These are phyloP conservation scores for Galago senegalensis DNA, from an alignment of 2,797 vertebrate species.

Conservation along the genomic window DNA sequence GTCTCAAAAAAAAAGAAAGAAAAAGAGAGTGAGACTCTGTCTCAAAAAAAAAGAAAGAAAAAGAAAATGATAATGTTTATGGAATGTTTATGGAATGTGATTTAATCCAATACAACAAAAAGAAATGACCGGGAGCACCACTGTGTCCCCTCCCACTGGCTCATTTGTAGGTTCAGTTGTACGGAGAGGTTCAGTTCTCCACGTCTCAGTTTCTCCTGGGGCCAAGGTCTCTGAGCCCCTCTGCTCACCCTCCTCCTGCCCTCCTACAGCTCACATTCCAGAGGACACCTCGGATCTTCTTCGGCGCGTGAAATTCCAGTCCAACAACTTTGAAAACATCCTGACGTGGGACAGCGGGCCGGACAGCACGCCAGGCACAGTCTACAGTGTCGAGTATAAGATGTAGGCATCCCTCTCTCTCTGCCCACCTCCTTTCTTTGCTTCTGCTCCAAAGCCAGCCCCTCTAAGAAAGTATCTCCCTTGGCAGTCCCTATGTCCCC, in stretches of 20 bases:
- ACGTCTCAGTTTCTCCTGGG: no score
- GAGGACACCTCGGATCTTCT: slow-evolving; percentile 71
- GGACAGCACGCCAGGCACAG: slow-evolving; percentile 60
- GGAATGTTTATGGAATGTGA: no score
- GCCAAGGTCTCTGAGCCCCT: fast-evolving
- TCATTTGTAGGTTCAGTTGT: no score
- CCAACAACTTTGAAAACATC: slow-evolving; percentile 90
- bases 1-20: no score
- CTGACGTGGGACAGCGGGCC: slow-evolving; percentile 84
- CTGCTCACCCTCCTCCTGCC: not conserved
- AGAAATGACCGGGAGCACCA: fast-evolving
- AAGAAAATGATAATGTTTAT: no score
- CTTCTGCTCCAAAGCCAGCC: not conserved
- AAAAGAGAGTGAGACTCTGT: no score
- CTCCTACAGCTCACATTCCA: slow-evolving; percentile 27
- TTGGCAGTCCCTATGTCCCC: not conserved
- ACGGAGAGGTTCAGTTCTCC: no score
- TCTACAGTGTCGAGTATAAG: slow-evolving; percentile 89
- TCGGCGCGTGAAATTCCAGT: slow-evolving; percentile 84
- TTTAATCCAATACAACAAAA: not conserved
- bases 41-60: no score
- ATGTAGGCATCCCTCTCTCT: slow-evolving; percentile 76
- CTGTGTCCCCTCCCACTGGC: fast-evolving
- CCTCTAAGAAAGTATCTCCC: not conserved
- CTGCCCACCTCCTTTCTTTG: not conserved